Evolutionary conservation across 1,140 invertebrate species (phyloP), one percentile per base, ranked within the genome.

Genomic region (Polypedilum pembai): DNA sequence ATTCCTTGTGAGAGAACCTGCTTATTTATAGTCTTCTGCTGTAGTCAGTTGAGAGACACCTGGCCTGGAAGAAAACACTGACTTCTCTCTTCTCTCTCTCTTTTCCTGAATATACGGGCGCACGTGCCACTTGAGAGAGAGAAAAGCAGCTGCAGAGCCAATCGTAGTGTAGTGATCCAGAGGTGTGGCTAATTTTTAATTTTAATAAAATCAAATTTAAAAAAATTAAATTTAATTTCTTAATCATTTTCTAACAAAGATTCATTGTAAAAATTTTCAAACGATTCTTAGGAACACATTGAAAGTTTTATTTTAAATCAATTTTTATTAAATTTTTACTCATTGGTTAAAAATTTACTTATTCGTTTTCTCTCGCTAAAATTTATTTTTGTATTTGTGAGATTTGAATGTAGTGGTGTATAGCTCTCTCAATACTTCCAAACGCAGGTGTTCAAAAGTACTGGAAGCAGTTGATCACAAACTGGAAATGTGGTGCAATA

Each of bases 401-500:
- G n/a, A n/a, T n/a, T n/a, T n/a, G n/a, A n/a, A n/a, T n/a, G n/a
- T n/a, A n/a, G n/a, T n/a, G n/a, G n/a, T n/a, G n/a, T n/a, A n/a
- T n/a, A n/a, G n/a, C 45, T 56, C 45, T 56, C 45, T 12, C n/a
- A n/a, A 8, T 56, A 1, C 12, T 12, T n/a, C n/a, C 8, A 21
- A 69, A 3, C 20, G 65, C 65, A 69, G 65, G 65, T 69, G 65
- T 69, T 69, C 65, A 21, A 18, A 1, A 17, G 8, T 5, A 69
- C 20, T 18, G 17, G 17, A 21, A 69, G 45, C 45, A 12, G n/a
- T 12, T 8, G 45, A 56, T 15, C 17, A 8, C 17, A 69, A 8
- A 69, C 17, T 69, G 65, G 65, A 69, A 69, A 69, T 56, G 7
- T 69, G 65, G 65, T 69, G 65, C 65, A 69, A 69, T 69, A 69